Percentiles rank a stretch among this genome's conserved stretches.
Conservation (phyloP, 2,797 vertebrate genomes). For the Takifugu rubripes region DNA sequence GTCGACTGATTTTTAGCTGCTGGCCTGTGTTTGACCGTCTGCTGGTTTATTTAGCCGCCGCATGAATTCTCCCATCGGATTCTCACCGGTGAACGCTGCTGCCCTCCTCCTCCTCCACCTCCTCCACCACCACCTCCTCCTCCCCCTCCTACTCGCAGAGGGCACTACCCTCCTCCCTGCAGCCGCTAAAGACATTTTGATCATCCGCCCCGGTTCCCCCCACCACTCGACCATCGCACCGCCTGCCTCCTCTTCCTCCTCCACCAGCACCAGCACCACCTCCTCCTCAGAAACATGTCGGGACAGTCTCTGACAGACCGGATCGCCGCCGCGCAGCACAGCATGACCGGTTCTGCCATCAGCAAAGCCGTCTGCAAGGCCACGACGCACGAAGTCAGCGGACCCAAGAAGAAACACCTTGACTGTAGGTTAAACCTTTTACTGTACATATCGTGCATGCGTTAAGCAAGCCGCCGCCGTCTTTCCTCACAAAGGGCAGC, state of each 20-base stretch:
- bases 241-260: slow-evolving; percentile 30
- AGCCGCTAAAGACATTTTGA: slow-evolving; percentile 71
- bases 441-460: slow-evolving; percentile 37
- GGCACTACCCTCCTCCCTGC: slow-evolving; percentile 62
- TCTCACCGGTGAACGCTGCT: slow-evolving; percentile 62
- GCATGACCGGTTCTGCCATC: slow-evolving; percentile 84
- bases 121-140: slow-evolving; percentile 28
- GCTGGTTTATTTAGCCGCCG: slow-evolving; percentile 49
- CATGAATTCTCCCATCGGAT: slow-evolving; percentile 71
- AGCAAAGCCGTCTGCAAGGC: slow-evolving; percentile 86
- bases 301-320: slow-evolving; percentile 88
- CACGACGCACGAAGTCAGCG: slow-evolving; percentile 84
- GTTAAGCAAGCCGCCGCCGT: slow-evolving; percentile 2
- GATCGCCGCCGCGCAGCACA: slow-evolving; percentile 88
- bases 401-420: slow-evolving; percentile 86
- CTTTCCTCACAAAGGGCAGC: slow-evolving; percentile 55
- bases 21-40: slow-evolving; percentile 53
- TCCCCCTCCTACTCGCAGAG: slow-evolving; percentile 62
- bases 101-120: slow-evolving; percentile 22
- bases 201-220: slow-evolving; percentile 60
- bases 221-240: slow-evolving; percentile 46
- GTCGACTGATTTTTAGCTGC: background rate
- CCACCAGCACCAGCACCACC: slow-evolving; percentile 20
- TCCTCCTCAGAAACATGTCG: slow-evolving; percentile 78
- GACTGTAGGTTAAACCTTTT: slow-evolving; percentile 81